Percentiles rank a stretch among this genome's conserved stretches.
Evolutionary conservation across 2,113 vertebrate species (phyloP).

Genomic region (Odontesthes bonariensis): DNA sequence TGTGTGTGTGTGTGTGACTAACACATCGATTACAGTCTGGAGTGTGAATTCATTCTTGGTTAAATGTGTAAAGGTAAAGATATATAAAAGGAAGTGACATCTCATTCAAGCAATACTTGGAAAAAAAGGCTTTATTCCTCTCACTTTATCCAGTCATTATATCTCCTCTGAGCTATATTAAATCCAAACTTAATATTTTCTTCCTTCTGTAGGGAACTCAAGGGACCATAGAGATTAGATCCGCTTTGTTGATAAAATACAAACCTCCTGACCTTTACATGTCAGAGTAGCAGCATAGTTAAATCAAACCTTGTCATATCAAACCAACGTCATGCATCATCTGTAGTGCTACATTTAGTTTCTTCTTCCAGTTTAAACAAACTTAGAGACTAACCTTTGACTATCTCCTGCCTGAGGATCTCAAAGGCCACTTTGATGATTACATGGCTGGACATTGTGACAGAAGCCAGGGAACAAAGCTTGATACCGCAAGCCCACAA

Average conservation of each 20-base stretch:
- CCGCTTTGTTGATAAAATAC: slow-evolving; percentile 12
- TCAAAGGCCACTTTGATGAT: slow-evolving; percentile 48
- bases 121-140: not conserved
- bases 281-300: not conserved
- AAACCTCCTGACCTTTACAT: slow-evolving; percentile 21
- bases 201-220: not conserved
- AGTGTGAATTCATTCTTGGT: too few relatives aligned
- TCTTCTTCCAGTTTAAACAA: slow-evolving; percentile 32
- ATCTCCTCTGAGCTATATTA: slow-evolving; percentile 16
- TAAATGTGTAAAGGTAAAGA: too few relatives aligned
- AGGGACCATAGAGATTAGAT: slow-evolving; percentile 12
- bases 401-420: slow-evolving; percentile 49
- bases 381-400: slow-evolving; percentile 59
- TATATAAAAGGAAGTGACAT: not conserved
- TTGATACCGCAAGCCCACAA: slow-evolving; percentile 53
- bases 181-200: slow-evolving; percentile 21
- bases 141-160: slow-evolving; percentile 7
- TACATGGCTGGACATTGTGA: slow-evolving; percentile 64
- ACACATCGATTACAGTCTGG: too few relatives aligned
- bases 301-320: slow-evolving; percentile 38
- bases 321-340: slow-evolving; percentile 35
- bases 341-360: slow-evolving; percentile 13
- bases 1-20: too few relatives aligned
- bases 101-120: not conserved
- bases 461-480: slow-evolving; percentile 53